These are phyloP conservation scores for Leptopilina syphax DNA, from an alignment of 2,888 invertebrate species.

Conservation along the genomic window DNA sequence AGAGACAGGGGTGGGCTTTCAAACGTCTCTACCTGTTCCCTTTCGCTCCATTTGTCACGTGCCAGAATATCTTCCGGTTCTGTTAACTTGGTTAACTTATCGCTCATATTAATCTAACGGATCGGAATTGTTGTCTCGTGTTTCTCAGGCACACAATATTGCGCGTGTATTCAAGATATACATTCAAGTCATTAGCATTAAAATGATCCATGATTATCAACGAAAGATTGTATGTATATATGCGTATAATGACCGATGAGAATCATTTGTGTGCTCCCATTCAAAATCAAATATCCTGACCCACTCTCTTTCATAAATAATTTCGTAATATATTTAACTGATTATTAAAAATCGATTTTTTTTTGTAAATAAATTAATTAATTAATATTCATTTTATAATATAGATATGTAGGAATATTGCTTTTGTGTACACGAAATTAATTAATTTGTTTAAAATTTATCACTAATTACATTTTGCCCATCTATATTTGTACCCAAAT, in stretches of 20 bases:
- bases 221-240: neutral
- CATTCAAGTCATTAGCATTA: slow-evolving; percentile 28
- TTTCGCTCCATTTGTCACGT: slow-evolving; percentile 30
- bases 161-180: slow-evolving; percentile 3
- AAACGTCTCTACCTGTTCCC: slow-evolving; percentile 33
- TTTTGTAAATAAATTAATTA: too few relatives aligned
- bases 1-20: neutral
- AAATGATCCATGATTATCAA: slow-evolving; percentile 26
- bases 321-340: too few relatives aligned
- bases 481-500: too few relatives aligned
- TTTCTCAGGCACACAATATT: slow-evolving; percentile 21
- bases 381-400: too few relatives aligned
- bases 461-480: too few relatives aligned
- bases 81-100: slow-evolving; percentile 37
- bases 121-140: slow-evolving; percentile 31
- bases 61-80: slow-evolving; percentile 38
- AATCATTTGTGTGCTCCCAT: neutral
- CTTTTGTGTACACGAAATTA: too few relatives aligned
- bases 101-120: slow-evolving; percentile 32
- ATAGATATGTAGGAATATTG: too few relatives aligned
- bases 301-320: too few relatives aligned
- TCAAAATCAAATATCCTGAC: neutral
- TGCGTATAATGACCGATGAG: neutral
- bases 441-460: too few relatives aligned
- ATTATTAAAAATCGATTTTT: too few relatives aligned